Evolutionary conservation across 1,140 invertebrate genomes (phyloP).

Genomic region (Laupala kohalensis): DNA sequence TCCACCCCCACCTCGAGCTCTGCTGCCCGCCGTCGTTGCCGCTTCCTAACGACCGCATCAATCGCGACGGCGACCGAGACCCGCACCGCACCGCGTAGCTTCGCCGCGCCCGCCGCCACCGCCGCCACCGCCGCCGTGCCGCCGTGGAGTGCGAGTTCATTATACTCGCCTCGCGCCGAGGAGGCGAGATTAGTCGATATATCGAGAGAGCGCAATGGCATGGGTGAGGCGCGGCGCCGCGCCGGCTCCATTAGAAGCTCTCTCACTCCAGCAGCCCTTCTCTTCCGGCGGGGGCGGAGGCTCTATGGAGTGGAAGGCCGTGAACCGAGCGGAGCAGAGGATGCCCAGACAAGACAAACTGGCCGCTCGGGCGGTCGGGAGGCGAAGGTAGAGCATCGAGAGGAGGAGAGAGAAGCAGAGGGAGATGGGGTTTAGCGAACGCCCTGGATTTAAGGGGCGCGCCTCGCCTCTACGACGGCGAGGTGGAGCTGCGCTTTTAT

Average conservation of each 20-base stretch:
- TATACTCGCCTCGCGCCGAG: not conserved
- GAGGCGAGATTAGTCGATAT: not conserved
- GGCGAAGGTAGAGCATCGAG: no score
- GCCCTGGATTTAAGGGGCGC: not conserved
- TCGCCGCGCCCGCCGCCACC: no score
- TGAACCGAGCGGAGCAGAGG: not conserved
- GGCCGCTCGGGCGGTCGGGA: no score
- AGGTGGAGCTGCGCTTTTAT: no score
- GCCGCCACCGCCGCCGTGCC: no score
- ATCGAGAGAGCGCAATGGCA: not conserved
- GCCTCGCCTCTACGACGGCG: no score
- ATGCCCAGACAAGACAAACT: not conserved
- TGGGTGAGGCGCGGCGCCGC: no score
- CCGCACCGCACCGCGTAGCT: no score
- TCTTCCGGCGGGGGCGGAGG: no score
- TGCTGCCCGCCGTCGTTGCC: not conserved
- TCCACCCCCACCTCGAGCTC: not conserved
- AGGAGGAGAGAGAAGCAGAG: no score
- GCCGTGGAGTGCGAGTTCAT: not conserved
- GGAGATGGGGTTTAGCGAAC: not conserved
- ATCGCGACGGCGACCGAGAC: not conserved
- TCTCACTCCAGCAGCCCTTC: no score
- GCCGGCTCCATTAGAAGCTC: not conserved
- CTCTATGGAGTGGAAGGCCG: not conserved
- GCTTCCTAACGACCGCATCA: not conserved